phyloP scores from a whole-genome alignment of 2,888 invertebrate genomes.

The Lochmaea crataegi region DNA sequence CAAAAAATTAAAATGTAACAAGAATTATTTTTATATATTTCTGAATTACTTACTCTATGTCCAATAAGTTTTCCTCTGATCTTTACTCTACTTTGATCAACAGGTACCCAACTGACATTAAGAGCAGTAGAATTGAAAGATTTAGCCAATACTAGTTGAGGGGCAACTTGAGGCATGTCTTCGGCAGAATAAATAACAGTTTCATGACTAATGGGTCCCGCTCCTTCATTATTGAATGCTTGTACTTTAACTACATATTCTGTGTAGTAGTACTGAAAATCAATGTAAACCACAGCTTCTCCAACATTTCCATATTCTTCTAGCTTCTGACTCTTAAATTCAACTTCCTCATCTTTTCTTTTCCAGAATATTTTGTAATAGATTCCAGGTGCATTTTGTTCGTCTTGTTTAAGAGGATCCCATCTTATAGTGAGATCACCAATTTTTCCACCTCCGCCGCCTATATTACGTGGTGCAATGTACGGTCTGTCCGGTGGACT shows the following conservation, averaged over 20 bases:
- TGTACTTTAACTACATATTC: conserved; percentile 89
- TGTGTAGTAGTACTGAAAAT: conserved; percentile 81
- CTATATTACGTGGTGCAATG: conserved; percentile 81
- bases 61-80: conserved; percentile 92
- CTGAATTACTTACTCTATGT: conserved; percentile 76
- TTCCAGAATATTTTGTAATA: conserved; percentile 93
- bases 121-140: conserved; percentile 93
- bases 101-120: conserved; percentile 90
- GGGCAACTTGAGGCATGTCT: conserved; percentile 92
- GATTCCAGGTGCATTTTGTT: conserved; percentile 90
- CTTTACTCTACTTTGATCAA: conserved; percentile 84
- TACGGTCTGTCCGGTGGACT: conserved; percentile 85
- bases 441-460: conserved; percentile 94
- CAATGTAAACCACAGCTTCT: conserved; percentile 81
- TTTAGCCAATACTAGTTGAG: conserved; percentile 81
- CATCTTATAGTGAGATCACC: conserved; percentile 94
- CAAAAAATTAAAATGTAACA: neutral
- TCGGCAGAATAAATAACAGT: conserved; percentile 86
- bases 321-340: conserved; percentile 79
- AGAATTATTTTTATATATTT: neutral
- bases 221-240: conserved; percentile 79
- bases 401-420: conserved; percentile 79
- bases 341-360: conserved; percentile 76
- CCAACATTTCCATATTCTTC: conserved; percentile 82
- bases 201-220: conserved; percentile 83